Evolutionary conservation across 2,797 vertebrate genomes (phyloP).

Genomic region (Takifugu rubripes): DNA sequence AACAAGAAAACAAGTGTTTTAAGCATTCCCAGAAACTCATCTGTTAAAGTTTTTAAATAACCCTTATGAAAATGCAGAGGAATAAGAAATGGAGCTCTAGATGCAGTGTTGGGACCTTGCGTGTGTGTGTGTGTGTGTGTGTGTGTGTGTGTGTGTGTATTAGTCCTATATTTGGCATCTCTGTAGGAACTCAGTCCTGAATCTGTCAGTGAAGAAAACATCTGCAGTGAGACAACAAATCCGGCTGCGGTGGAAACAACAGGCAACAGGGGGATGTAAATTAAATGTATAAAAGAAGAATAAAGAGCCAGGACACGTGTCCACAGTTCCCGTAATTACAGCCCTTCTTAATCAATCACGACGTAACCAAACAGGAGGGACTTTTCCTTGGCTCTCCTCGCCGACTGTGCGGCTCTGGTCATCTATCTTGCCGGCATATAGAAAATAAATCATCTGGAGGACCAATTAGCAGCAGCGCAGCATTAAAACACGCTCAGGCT

Average conservation of each 20-base stretch:
- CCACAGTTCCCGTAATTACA: too few relatives aligned
- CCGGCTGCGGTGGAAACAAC: slow-evolving; percentile 16
- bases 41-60: background rate
- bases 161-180: slow-evolving; percentile 48
- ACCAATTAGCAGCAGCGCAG: slow-evolving; percentile 61
- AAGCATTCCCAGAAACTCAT: background rate
- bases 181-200: slow-evolving; percentile 62
- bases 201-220: slow-evolving; percentile 68
- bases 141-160: slow-evolving; percentile 5
- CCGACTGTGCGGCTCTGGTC: slow-evolving; percentile 41
- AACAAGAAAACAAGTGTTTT: too few relatives aligned
- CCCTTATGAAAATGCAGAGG: background rate
- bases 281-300: too few relatives aligned
- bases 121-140: slow-evolving; percentile 11
- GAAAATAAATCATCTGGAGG: slow-evolving; percentile 58
- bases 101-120: slow-evolving; percentile 3
- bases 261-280: background rate
- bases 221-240: slow-evolving; percentile 52
- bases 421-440: slow-evolving; percentile 60
- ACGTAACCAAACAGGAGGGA: slow-evolving; percentile 15
- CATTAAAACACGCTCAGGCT: slow-evolving; percentile 40
- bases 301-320: background rate
- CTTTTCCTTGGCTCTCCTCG: slow-evolving; percentile 35
- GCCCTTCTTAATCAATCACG: slow-evolving; percentile 13
- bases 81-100: slow-evolving; percentile 17